phyloP scores from a whole-genome alignment of 1,140 invertebrate genomes.

The Leptopilina boulardi region DNA sequence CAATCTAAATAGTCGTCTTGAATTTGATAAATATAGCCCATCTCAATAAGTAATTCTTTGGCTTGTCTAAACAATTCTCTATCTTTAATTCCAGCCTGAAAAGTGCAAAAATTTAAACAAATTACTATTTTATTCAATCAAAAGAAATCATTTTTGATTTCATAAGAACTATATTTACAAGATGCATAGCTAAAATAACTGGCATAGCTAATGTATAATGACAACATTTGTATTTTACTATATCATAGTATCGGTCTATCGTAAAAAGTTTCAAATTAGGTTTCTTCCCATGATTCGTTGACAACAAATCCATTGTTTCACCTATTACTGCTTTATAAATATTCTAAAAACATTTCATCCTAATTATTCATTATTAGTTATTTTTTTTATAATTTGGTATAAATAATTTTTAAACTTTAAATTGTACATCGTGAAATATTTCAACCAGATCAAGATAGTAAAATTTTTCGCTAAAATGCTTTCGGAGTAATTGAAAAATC shows the following conservation, averaged over 20 bases:
- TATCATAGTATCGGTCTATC: slow-evolving; percentile 91
- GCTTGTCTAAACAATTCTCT: slow-evolving; percentile 88
- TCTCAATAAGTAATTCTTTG: slow-evolving; percentile 92
- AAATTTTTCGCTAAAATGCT: slow-evolving; percentile 85
- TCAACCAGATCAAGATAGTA: slow-evolving; percentile 90
- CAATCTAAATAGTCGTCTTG: slow-evolving; percentile 98
- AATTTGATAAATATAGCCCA: slow-evolving; percentile 97
- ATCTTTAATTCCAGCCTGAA: slow-evolving; percentile 84
- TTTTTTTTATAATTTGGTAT: no score
- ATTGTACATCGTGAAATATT: slow-evolving; percentile 88
- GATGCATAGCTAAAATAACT: slow-evolving; percentile 89
- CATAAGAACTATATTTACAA: no score
- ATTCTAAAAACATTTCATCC: slow-evolving; percentile 42
- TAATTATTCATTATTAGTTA: no score
- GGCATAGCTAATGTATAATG: slow-evolving; percentile 97
- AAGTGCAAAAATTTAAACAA: not conserved
- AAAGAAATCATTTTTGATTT: not conserved
- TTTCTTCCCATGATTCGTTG: slow-evolving; percentile 79
- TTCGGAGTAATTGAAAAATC: slow-evolving; percentile 86
- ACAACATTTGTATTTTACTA: slow-evolving; percentile 96
- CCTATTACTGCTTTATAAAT: slow-evolving; percentile 88
- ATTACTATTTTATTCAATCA: not conserved
- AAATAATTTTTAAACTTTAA: slow-evolving; percentile 28
- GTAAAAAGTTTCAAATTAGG: slow-evolving; percentile 87
- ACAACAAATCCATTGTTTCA: slow-evolving; percentile 84